Evolutionary conservation across 2,113 vertebrate genomes (phyloP).

Genomic region (Herpailurus yagouaroundi): DNA sequence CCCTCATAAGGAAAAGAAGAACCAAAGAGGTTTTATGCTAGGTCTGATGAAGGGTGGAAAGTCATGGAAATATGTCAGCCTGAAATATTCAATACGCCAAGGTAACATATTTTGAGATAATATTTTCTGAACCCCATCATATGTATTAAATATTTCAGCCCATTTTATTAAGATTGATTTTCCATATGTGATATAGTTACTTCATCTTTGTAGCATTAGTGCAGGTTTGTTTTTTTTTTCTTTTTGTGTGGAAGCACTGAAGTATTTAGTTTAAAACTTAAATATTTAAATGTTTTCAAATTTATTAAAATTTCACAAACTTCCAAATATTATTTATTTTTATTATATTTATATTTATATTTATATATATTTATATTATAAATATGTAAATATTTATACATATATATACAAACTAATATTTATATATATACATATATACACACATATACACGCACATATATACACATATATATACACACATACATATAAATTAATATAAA

Average conservation of each 20-base stretch:
- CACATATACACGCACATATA: too few species aligned
- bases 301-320: neutral
- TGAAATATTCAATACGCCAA: neutral
- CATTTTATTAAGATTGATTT: neutral
- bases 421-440: too few species aligned
- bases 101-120: neutral
- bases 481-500: too few species aligned
- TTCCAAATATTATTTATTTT: neutral
- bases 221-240: neutral
- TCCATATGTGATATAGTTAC: neutral
- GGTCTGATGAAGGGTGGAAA: neutral
- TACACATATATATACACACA: too few species aligned
- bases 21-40: neutral
- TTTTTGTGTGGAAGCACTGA: neutral
- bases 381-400: too few species aligned
- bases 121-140: neutral
- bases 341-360: too few species aligned
- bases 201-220: neutral
- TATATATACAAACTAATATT: neutral
- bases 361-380: too few species aligned
- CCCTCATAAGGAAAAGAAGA: neutral
- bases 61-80: neutral
- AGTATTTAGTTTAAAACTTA: neutral
- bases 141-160: neutral
- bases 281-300: neutral